Evolutionary conservation across 2,888 invertebrate species (phyloP), one percentile per base, ranked within the genome.

Genomic region (Zygothrica quintamaculata): DNA sequence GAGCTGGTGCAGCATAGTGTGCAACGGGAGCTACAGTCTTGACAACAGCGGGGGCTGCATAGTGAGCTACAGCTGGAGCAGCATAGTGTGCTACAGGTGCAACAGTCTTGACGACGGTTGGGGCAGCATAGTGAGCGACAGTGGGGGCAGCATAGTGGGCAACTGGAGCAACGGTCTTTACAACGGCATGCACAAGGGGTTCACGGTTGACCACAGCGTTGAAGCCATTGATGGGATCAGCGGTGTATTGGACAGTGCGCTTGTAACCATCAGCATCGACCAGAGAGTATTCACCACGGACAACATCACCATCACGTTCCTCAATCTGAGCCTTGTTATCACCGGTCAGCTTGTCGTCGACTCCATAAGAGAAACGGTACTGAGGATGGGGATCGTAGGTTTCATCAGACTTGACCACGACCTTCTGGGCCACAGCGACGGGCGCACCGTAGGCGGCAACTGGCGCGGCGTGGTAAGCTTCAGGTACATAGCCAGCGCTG

Each of bases 241-340:
- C 88, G 33, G 88, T 84, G 68, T 90, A 90, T 16, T 87, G 82
- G 6, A 90, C 90, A 47, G 84, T 89, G 46, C 90, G 78, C 67
- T 87, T 86, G 70, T 82, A 82, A 16, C 90, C 90, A 80, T 90
- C 90, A 37, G 90, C 75, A 71, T 90, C 90, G 18, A 88, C 72
- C 51, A 90, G 75, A 1, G 90, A 89, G 74, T 90, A 90, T 62
- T 90, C 89, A 15, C 90, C 90, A 53, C 87, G 84, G 26, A 90
- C 90, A 13, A 88, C 84, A 69, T 90, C 90, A 44, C 90, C 90
- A 69, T 89, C 87, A 5, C 90, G 88, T 25, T 87, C 79, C 76
- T 90, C 90, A 16, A 87, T 81, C 61, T 90, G 90, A 34, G 68
- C 84, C 81, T 90, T 90, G 25, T 80, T 79, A 58, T 90, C 90